Percentiles rank a stretch among this genome's conserved stretches.
Conservation (phyloP, 2,888 invertebrate genomes). For the Philaethria dido region DNA sequence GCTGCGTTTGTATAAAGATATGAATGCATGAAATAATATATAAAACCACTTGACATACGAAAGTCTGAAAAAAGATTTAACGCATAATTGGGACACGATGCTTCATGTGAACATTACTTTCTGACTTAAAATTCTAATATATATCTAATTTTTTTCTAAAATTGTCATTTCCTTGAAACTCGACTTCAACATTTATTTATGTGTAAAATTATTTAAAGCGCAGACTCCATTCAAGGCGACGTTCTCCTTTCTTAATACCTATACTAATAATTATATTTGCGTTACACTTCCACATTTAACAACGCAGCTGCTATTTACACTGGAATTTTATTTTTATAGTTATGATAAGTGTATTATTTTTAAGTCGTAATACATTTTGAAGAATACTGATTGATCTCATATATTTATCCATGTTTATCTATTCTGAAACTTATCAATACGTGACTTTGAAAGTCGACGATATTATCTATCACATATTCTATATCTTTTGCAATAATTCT, state of each 20-base stretch:
- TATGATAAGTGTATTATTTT: neutral
- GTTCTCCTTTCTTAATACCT: slow-evolving; percentile 5
- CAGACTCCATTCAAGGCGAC: neutral
- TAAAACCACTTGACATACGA: too few relatives aligned
- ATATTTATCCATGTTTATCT: too few relatives aligned
- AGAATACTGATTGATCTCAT: neutral
- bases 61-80: too few relatives aligned
- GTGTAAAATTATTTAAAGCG: neutral
- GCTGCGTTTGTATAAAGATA: too few relatives aligned
- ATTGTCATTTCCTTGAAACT: too few relatives aligned
- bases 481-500: slow-evolving; percentile 12
- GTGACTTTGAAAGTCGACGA: slow-evolving; percentile 6
- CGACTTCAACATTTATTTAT: neutral
- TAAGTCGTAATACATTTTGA: neutral
- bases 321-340: neutral
- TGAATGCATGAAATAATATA: too few relatives aligned
- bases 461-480: neutral
- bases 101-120: too few relatives aligned
- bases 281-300: neutral
- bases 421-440: slow-evolving; percentile 7
- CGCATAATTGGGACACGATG: too few relatives aligned
- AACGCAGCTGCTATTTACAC: neutral
- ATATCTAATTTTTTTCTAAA: too few relatives aligned
- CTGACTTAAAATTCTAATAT: too few relatives aligned
- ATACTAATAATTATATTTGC: slow-evolving; percentile 13